Percentiles rank a stretch among this genome's conserved stretches.
Conservation (phyloP, 2,113 vertebrate species). For the Mormyrus lacerda region DNA sequence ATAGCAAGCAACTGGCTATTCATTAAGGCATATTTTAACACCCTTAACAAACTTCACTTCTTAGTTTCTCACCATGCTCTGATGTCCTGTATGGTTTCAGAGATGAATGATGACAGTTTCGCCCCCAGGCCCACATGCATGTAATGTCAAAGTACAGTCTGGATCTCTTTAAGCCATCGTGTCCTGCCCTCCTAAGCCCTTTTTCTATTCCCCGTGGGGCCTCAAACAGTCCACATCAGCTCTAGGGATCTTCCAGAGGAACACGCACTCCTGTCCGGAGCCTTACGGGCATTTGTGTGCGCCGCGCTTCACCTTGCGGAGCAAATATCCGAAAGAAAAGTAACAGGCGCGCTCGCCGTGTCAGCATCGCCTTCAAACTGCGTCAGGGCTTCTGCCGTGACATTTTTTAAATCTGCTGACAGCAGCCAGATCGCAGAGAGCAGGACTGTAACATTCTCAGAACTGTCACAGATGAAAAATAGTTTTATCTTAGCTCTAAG, state of each 20-base stretch:
- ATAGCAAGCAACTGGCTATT: background rate
- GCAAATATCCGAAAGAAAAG: background rate
- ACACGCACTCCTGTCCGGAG: background rate
- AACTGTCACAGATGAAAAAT: constrained; percentile 6
- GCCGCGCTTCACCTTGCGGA: background rate
- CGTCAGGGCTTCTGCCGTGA: background rate
- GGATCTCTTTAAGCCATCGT: background rate
- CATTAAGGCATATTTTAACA: background rate
- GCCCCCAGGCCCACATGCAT: background rate
- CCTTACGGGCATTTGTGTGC: constrained; percentile 17
- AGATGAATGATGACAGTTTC: background rate
- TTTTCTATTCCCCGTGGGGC: background rate
- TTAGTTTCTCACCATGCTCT: background rate
- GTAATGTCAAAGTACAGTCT: background rate
- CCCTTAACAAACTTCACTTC: background rate
- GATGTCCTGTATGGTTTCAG: background rate
- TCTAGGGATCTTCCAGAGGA: background rate
- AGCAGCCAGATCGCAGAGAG: constrained; percentile 14
- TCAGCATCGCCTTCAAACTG: constrained; percentile 36
- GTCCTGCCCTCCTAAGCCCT: background rate
- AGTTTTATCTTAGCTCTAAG: background rate
- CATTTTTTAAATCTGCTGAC: constrained; percentile 18
- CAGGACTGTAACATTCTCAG: background rate
- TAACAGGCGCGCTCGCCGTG: background rate
- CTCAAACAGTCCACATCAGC: background rate